Percentiles rank a stretch among this genome's conserved stretches.
Evolutionary conservation across 2,888 invertebrate genomes (phyloP).

Genomic region (Lasioglossum vierecki): DNA sequence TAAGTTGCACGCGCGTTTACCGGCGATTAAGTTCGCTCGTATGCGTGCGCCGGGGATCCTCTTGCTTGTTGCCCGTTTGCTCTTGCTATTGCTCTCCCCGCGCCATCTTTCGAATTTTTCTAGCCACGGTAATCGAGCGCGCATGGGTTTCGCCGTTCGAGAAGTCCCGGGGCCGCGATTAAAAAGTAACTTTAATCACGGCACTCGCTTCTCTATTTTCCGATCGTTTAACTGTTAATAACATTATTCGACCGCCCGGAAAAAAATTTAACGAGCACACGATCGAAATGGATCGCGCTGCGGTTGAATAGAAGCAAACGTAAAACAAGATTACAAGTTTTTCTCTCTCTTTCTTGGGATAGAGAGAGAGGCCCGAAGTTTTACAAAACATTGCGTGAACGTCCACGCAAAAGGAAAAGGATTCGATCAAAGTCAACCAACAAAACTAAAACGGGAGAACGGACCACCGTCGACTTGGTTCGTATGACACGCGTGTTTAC

Average conservation of each 20-base stretch:
- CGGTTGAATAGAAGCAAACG: background rate
- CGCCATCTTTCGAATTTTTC: constrained; percentile 24
- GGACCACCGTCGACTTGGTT: background rate
- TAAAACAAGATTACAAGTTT: background rate
- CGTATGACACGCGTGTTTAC: background rate
- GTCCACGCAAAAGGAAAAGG: background rate
- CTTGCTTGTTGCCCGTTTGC: constrained; percentile 1
- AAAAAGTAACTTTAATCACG: constrained; percentile 17
- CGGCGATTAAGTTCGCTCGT: constrained; percentile 42
- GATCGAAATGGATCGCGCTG: background rate
- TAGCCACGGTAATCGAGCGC: constrained; percentile 18
- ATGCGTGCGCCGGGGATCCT: constrained; percentile 35
- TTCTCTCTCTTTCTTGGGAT: background rate
- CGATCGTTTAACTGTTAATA: constrained; percentile 4
- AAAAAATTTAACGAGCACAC: background rate
- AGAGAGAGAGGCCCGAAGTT: background rate
- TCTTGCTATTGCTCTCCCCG: background rate
- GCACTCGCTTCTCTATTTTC: background rate
- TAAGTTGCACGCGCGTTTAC: constrained; percentile 52
- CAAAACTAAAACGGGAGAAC: background rate
- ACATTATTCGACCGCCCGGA: background rate
- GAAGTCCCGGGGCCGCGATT: constrained; percentile 1
- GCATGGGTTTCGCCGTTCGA: constrained; percentile 14
- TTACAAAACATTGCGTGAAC: background rate
- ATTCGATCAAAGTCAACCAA: background rate